These are phyloP conservation scores for Tiliacea citrago DNA, from an alignment of 2,888 invertebrate species.

Conservation along the genomic window DNA sequence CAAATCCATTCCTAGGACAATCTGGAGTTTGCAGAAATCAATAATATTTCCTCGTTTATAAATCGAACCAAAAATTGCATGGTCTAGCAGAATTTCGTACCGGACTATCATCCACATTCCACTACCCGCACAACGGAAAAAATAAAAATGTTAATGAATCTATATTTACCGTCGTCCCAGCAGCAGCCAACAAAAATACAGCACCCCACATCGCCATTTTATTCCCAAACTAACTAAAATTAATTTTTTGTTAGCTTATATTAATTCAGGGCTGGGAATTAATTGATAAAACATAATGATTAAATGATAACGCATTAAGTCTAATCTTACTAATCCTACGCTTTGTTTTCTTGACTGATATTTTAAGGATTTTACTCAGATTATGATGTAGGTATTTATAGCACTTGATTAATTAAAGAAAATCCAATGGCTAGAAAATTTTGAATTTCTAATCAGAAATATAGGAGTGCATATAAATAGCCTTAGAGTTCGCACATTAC, in stretches of 20 bases:
- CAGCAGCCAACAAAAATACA: slow-evolving; percentile 25
- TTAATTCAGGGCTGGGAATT: slow-evolving; percentile 50
- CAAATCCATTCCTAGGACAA: not conserved
- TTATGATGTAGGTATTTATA: slow-evolving; percentile 13
- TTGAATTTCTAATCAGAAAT: not conserved
- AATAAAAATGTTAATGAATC: not conserved
- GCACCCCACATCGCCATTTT: slow-evolving; percentile 34
- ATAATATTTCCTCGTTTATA: not conserved
- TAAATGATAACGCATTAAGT: slow-evolving; percentile 42
- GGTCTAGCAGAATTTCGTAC: not conserved
- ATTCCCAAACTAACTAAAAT: slow-evolving; percentile 40
- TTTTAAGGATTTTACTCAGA: slow-evolving; percentile 25
- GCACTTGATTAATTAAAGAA: not conserved
- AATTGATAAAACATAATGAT: slow-evolving; percentile 56
- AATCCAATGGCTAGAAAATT: not conserved
- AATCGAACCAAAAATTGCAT: not conserved
- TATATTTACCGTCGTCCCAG: slow-evolving; percentile 45
- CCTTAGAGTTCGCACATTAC: too few relatives aligned
- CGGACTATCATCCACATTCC: too few relatives aligned
- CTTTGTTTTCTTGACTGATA: slow-evolving; percentile 44
- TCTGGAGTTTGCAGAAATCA: not conserved
- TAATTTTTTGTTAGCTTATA: slow-evolving; percentile 37
- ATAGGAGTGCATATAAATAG: not conserved
- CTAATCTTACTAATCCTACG: slow-evolving; percentile 53
- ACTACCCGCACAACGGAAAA: not conserved